These are phyloP conservation scores for Hemitrygon akajei DNA, from an alignment of 2,797 vertebrate species.

Conservation along the genomic window DNA sequence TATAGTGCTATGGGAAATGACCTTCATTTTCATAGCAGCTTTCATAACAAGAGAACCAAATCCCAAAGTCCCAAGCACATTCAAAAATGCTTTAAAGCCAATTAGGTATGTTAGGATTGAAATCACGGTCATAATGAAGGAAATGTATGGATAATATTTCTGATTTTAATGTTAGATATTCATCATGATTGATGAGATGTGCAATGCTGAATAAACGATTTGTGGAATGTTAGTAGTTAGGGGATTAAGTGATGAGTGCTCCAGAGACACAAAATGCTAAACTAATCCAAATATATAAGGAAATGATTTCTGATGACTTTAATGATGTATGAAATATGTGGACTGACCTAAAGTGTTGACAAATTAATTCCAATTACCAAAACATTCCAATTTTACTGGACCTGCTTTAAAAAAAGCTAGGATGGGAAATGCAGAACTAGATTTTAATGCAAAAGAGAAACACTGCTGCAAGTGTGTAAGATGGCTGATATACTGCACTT, in stretches of 20 bases:
- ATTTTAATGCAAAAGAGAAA: neutral
- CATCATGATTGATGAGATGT: neutral
- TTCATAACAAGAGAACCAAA: neutral
- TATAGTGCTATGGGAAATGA: neutral
- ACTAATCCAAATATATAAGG: neutral
- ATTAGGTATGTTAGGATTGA: neutral
- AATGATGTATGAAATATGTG: neutral
- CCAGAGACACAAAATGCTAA: neutral
- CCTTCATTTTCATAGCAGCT: neutral
- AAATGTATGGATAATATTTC: neutral
- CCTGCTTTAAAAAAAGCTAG: neutral
- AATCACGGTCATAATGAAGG: neutral
- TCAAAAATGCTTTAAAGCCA: neutral
- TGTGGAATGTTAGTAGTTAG: neutral
- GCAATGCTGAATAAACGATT: neutral
- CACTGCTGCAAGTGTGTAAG: neutral
- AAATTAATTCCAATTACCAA: neutral
- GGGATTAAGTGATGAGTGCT: neutral
- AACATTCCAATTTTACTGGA: neutral
- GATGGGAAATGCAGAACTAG: neutral
- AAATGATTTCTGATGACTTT: neutral
- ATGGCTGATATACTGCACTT: neutral
- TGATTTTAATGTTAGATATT: slow-evolving; percentile 2
- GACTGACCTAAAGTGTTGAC: neutral
- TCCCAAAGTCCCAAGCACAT: neutral